Conservation (phyloP, 2,113 vertebrate genomes). For the Nothobranchius furzeri region DNA sequence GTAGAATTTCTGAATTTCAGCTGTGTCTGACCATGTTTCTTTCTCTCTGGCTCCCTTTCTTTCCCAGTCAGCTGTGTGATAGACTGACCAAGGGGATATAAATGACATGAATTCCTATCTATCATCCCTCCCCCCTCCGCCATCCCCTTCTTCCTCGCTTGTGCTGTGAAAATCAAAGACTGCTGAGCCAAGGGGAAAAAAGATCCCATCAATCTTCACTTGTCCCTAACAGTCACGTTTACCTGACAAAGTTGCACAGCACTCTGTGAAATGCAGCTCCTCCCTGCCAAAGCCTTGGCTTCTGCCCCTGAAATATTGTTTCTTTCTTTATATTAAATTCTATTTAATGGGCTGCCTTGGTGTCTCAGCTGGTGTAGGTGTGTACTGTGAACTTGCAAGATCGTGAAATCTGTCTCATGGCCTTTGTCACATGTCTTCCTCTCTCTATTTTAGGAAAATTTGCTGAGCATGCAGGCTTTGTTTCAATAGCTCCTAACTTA, state of each 20-base stretch:
- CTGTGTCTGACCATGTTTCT: conserved; percentile 25
- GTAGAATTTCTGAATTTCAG: conserved; percentile 23
- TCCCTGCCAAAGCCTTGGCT: conserved; percentile 70
- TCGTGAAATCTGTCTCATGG: conserved; percentile 67
- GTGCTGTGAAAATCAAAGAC: conserved; percentile 73
- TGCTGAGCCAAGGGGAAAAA: conserved; percentile 78
- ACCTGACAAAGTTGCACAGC: conserved; percentile 74
- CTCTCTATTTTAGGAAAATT: conserved; percentile 56
- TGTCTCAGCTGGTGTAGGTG: conserved; percentile 42
- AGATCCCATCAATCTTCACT: conserved; percentile 73
- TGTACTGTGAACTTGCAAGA: conserved; percentile 61
- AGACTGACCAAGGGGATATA: conserved; percentile 69
- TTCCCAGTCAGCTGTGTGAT: conserved; percentile 42
- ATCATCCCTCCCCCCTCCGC: conserved; percentile 62
- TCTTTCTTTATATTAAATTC: conserved; percentile 72
- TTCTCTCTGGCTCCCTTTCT: conserved; percentile 29
- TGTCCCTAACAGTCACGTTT: conserved; percentile 75
- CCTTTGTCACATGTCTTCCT: conserved; percentile 58
- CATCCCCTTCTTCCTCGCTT: conserved; percentile 48
- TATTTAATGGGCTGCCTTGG: conserved; percentile 56
- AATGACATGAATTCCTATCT: conserved; percentile 71
- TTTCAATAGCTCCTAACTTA: conserved; percentile 47
- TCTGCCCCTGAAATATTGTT: conserved; percentile 71
- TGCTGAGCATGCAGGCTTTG: conserved; percentile 58
- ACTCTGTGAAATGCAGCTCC: conserved; percentile 68